Conservation (phyloP, 2,888 invertebrate species). For the Drosophila gaucha region DNA sequence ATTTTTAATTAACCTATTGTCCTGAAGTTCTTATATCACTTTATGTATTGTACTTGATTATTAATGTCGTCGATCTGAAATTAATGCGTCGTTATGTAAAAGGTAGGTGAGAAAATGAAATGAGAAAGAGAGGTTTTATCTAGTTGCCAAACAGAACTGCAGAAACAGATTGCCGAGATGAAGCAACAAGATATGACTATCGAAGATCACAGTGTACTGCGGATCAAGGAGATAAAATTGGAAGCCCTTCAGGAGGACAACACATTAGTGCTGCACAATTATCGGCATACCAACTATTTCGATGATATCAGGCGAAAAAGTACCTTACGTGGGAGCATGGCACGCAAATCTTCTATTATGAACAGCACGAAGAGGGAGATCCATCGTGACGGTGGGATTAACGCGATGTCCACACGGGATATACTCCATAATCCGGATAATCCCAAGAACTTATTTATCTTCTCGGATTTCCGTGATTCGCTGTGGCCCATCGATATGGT, state of each 20-base stretch:
- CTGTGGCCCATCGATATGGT: conserved; percentile 54
- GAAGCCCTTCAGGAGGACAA: neutral
- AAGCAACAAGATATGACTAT: neutral
- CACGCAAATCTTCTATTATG: neutral
- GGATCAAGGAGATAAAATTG: neutral
- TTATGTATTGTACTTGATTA: conserved; percentile 24
- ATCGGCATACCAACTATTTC: neutral
- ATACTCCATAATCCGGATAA: conserved; percentile 40
- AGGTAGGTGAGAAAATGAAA: conserved; percentile 15
- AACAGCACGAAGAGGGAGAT: neutral
- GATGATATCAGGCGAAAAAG: neutral
- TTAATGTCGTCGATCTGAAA: conserved; percentile 38
- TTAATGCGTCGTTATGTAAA: conserved; percentile 17
- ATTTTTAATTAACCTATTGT: neutral
- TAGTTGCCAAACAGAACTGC: neutral
- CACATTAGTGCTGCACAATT: neutral
- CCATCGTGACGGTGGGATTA: neutral
- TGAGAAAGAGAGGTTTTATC: too few relatives aligned
- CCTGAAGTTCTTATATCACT: conserved; percentile 11
- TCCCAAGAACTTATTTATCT: conserved; percentile 41
- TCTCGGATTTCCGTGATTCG: conserved; percentile 46
- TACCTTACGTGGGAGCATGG: neutral
- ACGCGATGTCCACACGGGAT: conserved; percentile 1
- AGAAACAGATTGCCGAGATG: neutral
- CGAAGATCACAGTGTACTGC: neutral